These are phyloP conservation scores for Xenopus petersii DNA, from an alignment of 2,797 vertebrate species.

Conservation along the genomic window DNA sequence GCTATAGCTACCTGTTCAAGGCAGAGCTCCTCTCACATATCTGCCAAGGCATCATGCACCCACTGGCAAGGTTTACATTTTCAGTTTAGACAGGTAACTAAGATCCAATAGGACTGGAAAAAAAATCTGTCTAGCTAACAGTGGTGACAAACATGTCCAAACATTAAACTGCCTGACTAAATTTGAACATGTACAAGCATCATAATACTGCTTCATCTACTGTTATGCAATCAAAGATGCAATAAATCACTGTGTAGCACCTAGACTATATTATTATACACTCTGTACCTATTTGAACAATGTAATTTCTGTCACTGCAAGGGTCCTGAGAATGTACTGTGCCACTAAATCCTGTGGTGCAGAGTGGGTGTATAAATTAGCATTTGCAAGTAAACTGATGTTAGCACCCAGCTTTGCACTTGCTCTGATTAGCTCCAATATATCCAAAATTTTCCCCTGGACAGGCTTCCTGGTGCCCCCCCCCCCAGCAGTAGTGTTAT, in stretches of 20 bases:
- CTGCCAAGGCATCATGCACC: too few species aligned
- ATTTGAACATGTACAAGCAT: too few species aligned
- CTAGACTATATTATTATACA: background rate
- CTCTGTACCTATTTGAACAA: background rate
- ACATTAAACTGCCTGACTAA: too few species aligned
- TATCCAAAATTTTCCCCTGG: conserved; percentile 19
- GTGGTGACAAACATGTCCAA: too few species aligned
- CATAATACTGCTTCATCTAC: too few species aligned
- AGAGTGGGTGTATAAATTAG: conserved; percentile 39
- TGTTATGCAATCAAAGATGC: background rate
- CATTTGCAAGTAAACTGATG: conserved; percentile 30
- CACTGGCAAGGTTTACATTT: too few species aligned
- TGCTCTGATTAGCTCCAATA: conserved; percentile 33
- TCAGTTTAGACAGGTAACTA: too few species aligned
- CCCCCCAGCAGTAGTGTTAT: conserved; percentile 1
- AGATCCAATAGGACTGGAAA: too few species aligned
- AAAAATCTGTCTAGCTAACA: too few species aligned
- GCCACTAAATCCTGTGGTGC: conserved; percentile 31
- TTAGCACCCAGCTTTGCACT: conserved; percentile 22
- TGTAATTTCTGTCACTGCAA: conserved; percentile 15
- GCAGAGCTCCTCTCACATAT: too few species aligned
- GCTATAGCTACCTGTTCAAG: too few species aligned
- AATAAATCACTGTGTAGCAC: background rate
- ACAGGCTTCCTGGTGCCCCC: conserved; percentile 3
- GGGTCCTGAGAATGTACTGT: background rate